These are phyloP conservation scores for Odontamblyopus lacepedii DNA, from an alignment of 2,797 vertebrate species.

Conservation along the genomic window DNA sequence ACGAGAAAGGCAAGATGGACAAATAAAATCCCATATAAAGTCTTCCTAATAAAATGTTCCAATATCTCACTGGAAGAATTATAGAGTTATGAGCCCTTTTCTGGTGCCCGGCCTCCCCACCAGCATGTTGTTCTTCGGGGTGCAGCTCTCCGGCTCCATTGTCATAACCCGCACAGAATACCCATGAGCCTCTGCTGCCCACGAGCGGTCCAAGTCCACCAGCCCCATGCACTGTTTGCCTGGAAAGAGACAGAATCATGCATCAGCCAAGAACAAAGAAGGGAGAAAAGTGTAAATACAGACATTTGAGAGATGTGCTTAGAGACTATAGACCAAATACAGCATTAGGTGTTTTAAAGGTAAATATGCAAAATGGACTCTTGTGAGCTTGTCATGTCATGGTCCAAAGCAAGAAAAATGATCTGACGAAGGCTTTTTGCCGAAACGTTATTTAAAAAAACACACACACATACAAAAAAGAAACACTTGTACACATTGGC, in stretches of 20 bases:
- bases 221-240: conserved; percentile 94
- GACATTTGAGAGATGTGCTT: neutral
- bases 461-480: no score
- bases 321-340: neutral
- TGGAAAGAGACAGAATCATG: conserved; percentile 27
- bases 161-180: conserved; percentile 89
- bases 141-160: conserved; percentile 96
- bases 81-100: conserved; percentile 32
- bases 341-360: neutral
- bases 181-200: conserved; percentile 85
- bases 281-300: neutral
- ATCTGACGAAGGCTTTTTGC: no score
- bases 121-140: conserved; percentile 97
- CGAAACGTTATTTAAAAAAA: no score
- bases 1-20: neutral
- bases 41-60: neutral
- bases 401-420: no score
- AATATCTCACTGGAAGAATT: conserved; percentile 19
- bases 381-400: no score
- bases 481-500: no score
- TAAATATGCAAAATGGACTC: no score
- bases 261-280: neutral
- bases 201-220: conserved; percentile 93
- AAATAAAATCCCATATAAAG: neutral
- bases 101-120: conserved; percentile 72